Base-by-base conservation (phyloP, 1,140 invertebrate genomes). In the Carposina sasakii region DNA sequence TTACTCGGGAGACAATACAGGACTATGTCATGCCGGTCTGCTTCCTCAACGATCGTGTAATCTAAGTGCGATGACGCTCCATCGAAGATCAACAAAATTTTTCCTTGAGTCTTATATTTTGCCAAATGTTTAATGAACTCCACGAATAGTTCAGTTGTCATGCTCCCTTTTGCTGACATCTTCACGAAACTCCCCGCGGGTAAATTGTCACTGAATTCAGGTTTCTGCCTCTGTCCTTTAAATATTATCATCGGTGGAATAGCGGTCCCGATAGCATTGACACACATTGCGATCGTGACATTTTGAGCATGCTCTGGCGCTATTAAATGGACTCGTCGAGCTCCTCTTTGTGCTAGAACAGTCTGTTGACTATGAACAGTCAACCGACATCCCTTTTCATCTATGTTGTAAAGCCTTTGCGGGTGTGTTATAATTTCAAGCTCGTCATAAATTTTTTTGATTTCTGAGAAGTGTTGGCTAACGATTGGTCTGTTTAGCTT, bases 1-100 rank as follows among this genome's bases (percentile, higher is more conserved):
- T 79, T 83, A 5, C 48, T 60, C n/a, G 71, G 69, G 37, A 82
- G 52, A 53, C 73, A 82, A 54, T 75, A 79, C 37, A 81, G 51
- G 39, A 37, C 53, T 39, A 77, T 71, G 30, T 52, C 56, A 50
- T 47, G 45, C 47, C 33, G 22, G 46, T 81, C 73, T 44, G 73
- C 77, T 40, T 19, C 55, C 2, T 68, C 65, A 26, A 67, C 71
- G 41, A 79, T 75, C 13, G 34, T 28, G 8, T 39, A 28, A 48
- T 74, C 67, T 40, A 79, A 53, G 52, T 81, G 76, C 39, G 54
- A 63, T 17, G 47, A 23, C 3, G 68, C 71, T 6, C 76, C 71
- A 65, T 79, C 76, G 57, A 81, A 77, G 30, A 82, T 71, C 15
- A 51, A 9, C 9, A 55, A 39, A 37, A 39, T 43, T 43, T 5